phyloP scores from a whole-genome alignment of 2,113 vertebrate species.

The Cryptotis parvus region DNA sequence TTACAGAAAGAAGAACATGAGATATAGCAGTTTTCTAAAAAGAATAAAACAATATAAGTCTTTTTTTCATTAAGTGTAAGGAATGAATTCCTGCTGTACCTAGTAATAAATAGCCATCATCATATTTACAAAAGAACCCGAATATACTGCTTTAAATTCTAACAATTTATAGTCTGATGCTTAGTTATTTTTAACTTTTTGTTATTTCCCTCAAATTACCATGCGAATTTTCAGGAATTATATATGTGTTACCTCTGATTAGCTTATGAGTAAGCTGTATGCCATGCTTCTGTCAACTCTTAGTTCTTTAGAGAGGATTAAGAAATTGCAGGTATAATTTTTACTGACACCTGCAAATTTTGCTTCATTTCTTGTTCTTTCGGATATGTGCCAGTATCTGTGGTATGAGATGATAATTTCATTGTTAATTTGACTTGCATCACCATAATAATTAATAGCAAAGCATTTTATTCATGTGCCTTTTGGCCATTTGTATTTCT shows the following conservation, averaged over 20 bases:
- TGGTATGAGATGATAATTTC: too few species aligned
- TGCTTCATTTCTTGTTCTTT: not conserved
- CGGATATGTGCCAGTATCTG: too few species aligned
- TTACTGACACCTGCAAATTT: not conserved
- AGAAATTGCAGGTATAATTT: not conserved
- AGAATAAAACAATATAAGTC: not conserved
- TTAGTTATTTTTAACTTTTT: not conserved
- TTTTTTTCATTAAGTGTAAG: slow-evolving; percentile 27
- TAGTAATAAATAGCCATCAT: not conserved
- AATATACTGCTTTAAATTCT: not conserved
- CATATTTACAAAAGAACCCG: not conserved
- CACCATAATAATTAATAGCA: too few species aligned
- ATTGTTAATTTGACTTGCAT: too few species aligned
- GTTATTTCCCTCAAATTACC: not conserved
- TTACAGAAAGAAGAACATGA: not conserved
- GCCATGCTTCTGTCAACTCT: not conserved
- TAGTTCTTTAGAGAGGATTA: not conserved
- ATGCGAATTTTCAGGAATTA: slow-evolving; percentile 6
- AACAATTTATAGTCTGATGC: not conserved
- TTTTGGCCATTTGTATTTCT: too few species aligned
- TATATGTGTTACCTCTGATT: not conserved
- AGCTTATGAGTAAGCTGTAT: not conserved
- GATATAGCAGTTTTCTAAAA: not conserved
- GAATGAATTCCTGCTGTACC: not conserved
- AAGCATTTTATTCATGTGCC: too few species aligned